phyloP scores from a whole-genome alignment of 2,888 invertebrate genomes.

The Sicus ferrugineus region DNA sequence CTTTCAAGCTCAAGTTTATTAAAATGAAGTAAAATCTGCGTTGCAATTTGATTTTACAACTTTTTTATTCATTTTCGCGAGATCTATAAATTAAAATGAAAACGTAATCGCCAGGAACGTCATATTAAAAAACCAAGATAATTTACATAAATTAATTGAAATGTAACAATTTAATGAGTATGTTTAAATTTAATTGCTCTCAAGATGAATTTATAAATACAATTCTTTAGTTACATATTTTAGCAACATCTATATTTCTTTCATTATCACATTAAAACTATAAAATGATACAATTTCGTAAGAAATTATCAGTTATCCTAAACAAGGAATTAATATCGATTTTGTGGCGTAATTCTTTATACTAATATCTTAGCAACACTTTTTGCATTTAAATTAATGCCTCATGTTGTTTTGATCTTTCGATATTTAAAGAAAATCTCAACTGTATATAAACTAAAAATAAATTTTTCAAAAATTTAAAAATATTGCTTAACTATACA shows the following conservation, averaged over 20 bases:
- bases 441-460: background rate
- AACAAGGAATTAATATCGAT: background rate
- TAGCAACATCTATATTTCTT: background rate
- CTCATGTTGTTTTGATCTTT: too few species aligned
- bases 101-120: constrained; percentile 23
- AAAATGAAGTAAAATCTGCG: too few species aligned
- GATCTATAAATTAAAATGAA: constrained; percentile 26
- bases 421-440: too few species aligned
- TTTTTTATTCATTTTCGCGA: constrained; percentile 24
- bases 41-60: too few species aligned
- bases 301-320: background rate
- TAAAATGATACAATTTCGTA: constrained; percentile 7
- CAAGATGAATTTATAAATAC: background rate
- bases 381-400: background rate
- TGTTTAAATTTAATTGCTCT: background rate
- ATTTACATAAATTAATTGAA: constrained; percentile 3
- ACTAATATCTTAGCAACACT: background rate
- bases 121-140: constrained; percentile 2
- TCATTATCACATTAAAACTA: constrained; percentile 27
- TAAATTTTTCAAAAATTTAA: constrained; percentile 15
- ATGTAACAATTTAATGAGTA: constrained; percentile 18
- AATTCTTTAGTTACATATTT: background rate
- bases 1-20: constrained; percentile 22
- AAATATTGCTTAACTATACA: constrained; percentile 40
- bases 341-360: background rate